Conservation (phyloP, 2,113 vertebrate genomes). For the Bujurquina vittata region DNA sequence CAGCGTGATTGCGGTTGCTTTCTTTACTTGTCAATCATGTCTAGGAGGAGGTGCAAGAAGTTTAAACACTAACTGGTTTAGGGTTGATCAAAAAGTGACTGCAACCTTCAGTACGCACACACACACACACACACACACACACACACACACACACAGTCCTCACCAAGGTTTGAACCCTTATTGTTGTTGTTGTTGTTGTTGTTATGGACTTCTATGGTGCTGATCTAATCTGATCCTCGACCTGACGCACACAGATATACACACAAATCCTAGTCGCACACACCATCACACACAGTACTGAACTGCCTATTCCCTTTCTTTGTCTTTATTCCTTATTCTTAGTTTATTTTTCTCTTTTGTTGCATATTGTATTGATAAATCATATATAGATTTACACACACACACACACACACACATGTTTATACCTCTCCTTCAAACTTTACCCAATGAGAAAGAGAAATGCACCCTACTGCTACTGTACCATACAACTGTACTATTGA, state of each 20-base stretch:
- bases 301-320: slow-evolving; percentile 75
- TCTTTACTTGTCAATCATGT: slow-evolving; percentile 39
- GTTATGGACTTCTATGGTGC: slow-evolving; percentile 77
- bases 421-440: slow-evolving; percentile 75
- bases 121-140: slow-evolving; percentile 26
- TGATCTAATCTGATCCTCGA: slow-evolving; percentile 70
- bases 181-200: slow-evolving; percentile 67
- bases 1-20: slow-evolving; percentile 3
- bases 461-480: slow-evolving; percentile 80
- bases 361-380: slow-evolving; percentile 67
- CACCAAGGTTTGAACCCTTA: slow-evolving; percentile 52
- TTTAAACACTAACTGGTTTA: slow-evolving; percentile 38
- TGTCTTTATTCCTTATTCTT: slow-evolving; percentile 66
- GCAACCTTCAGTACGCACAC: slow-evolving; percentile 51
- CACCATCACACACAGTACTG: slow-evolving; percentile 57
- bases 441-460: slow-evolving; percentile 70
- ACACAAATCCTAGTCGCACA: neutral
- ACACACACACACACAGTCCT: slow-evolving; percentile 25
- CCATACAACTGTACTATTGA: slow-evolving; percentile 79
- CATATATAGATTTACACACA: slow-evolving; percentile 69
- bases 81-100: slow-evolving; percentile 56
- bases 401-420: slow-evolving; percentile 68
- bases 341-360: slow-evolving; percentile 44
- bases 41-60: slow-evolving; percentile 51
- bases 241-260: slow-evolving; percentile 41